Evolutionary conservation across 2,888 invertebrate genomes (phyloP).

Genomic region (Panopea generosa): DNA sequence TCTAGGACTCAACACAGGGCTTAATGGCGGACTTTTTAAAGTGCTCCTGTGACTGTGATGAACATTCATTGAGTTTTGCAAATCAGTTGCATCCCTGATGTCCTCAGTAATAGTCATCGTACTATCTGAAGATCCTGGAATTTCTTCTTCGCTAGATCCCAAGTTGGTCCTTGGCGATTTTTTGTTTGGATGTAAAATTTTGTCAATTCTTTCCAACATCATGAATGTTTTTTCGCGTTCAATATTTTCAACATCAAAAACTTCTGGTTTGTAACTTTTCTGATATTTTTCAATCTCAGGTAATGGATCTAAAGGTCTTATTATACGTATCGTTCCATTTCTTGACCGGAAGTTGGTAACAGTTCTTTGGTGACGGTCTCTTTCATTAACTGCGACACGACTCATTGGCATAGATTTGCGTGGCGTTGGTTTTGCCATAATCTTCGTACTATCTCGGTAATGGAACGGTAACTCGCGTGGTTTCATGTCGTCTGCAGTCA

Average conservation of each 20-base stretch:
- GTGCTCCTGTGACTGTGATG: background rate
- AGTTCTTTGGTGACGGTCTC: conserved; percentile 59
- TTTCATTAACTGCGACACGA: conserved; percentile 52
- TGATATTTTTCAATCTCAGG: conserved; percentile 63
- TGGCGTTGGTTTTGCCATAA: conserved; percentile 56
- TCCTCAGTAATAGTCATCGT: conserved; percentile 42
- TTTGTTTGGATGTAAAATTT: conserved; percentile 60
- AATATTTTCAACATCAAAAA: conserved; percentile 59
- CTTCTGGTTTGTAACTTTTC: conserved; percentile 45
- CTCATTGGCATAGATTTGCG: conserved; percentile 61
- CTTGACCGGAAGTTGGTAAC: conserved; percentile 63
- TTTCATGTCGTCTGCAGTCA: conserved; percentile 52
- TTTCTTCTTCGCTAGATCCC: conserved; percentile 62
- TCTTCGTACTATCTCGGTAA: conserved; percentile 52
- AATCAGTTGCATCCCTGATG: conserved; percentile 36
- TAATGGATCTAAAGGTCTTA: conserved; percentile 57
- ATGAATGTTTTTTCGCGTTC: conserved; percentile 66
- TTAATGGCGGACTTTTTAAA: conserved; percentile 29
- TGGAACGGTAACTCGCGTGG: conserved; percentile 61
- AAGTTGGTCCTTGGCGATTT: conserved; percentile 40
- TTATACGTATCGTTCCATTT: conserved; percentile 62
- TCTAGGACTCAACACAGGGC: conserved; percentile 20
- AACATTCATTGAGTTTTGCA: conserved; percentile 21
- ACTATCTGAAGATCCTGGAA: conserved; percentile 46
- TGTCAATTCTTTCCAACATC: conserved; percentile 63